phyloP scores from a whole-genome alignment of 2,888 invertebrate species.

The Sminthurinus aureus region DNA sequence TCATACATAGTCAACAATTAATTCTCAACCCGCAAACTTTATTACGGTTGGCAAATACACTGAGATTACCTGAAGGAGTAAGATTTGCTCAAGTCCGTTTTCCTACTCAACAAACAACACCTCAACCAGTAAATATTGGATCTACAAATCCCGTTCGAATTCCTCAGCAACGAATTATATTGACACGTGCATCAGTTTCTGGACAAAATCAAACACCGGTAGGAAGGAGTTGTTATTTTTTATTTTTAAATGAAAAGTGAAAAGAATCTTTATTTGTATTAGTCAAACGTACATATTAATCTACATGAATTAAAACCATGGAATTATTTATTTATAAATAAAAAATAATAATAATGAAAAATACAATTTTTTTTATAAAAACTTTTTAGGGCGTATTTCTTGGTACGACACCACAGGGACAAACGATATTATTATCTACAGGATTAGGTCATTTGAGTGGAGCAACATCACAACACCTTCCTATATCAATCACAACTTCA shows the following conservation, averaged over 20 bases:
- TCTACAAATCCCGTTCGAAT: conserved; percentile 44
- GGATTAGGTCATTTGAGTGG: conserved; percentile 18
- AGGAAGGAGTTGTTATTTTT: conserved; percentile 3
- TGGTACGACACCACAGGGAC: conserved; percentile 56
- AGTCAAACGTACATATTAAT: not conserved
- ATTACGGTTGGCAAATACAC: conserved; percentile 47
- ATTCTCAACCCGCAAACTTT: conserved; percentile 45
- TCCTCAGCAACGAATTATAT: conserved; percentile 56
- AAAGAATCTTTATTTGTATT: not conserved
- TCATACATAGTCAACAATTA: conserved; percentile 43
- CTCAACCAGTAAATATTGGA: conserved; percentile 9
- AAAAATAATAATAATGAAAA: not conserved
- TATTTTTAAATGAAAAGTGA: conserved; percentile 7
- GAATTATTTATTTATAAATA: conserved; percentile 7
- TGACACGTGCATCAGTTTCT: conserved; percentile 49
- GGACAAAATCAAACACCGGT: conserved; percentile 49
- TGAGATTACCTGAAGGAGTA: conserved; percentile 51
- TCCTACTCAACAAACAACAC: conserved; percentile 39
- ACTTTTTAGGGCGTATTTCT: conserved; percentile 51
- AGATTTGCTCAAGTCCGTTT: conserved; percentile 52
- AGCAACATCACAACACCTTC: conserved; percentile 20
- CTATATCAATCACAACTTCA: conserved; percentile 33
- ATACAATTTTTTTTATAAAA: not conserved
- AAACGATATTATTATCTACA: conserved; percentile 58
- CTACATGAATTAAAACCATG: not conserved